Base-by-base conservation (phyloP, 2,888 invertebrate genomes). In the Abscondita cerata region DNA sequence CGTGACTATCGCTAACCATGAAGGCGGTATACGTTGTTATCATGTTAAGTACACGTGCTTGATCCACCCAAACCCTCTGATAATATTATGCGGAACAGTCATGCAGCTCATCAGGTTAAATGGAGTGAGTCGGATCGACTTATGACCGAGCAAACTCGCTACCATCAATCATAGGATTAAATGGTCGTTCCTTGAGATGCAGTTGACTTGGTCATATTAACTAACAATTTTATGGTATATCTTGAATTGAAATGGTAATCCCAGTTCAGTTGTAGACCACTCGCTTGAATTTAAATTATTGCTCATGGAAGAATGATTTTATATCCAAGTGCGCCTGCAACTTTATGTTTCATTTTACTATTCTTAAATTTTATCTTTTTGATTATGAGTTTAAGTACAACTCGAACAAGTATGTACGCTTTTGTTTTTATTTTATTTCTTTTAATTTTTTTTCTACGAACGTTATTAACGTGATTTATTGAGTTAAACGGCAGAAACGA, bases 81-180 rank as follows among this genome's bases (percentile, higher is more conserved):
- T 74, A 74, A 76, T 74, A 69, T 70, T 72, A 74, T 72, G 73
- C 75, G 74, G 69, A 75, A 74, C 76, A 75, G 75, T 76, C 75
- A 75, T 75, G 75, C 76, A 75, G 76, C 78, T 77, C 78, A 77
- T 80, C 79, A 77, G 73, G 78, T 77, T 79, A 79, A 80, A 80
- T 79, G 80, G 80, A 74, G 76, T 77, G 78, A 72, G 75, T 75
- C 80, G 77, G 78, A 80, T 80, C 77, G 77, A 77, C 76, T 78
- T 78, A 76, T 76, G 72, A 72, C 76, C 74, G 69, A 68, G 68
- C 73, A 73, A 75, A 76, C 74, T 74, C 71, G 76, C 73, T 66
- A 72, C 73, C 77, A 77, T 78, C 77, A 76, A 77, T 78, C 78
- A 78, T 72, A 66, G 76, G 77, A 77, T 78, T 78, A 78, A 75